Evolutionary conservation across 2,888 invertebrate genomes (phyloP).

Genomic region (Fragum whitleyi): DNA sequence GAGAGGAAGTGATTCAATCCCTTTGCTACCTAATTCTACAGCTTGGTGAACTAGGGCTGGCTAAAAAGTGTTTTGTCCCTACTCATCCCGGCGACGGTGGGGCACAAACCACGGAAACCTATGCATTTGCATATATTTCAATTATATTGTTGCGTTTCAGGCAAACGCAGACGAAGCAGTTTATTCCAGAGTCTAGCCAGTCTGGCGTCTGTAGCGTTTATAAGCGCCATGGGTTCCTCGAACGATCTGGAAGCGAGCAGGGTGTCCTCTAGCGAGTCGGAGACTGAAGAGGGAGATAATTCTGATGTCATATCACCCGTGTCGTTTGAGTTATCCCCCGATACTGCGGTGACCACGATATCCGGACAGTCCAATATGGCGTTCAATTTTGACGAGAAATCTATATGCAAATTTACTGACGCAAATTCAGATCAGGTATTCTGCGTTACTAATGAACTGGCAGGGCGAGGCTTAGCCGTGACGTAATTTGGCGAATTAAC

Average conservation of each 20-base stretch:
- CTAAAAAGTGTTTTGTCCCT: no score
- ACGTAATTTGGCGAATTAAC: no score
- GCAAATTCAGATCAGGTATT: not conserved
- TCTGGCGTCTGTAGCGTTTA: constrained; percentile 75
- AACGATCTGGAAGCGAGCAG: constrained; percentile 64
- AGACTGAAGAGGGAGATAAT: constrained; percentile 41
- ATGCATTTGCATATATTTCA: no score
- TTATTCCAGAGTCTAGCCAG: constrained; percentile 75
- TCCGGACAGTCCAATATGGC: constrained; percentile 22
- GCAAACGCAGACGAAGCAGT: constrained; percentile 73
- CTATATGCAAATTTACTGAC: not conserved
- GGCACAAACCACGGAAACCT: no score
- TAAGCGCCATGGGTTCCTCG: constrained; percentile 73
- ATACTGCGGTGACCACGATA: not conserved
- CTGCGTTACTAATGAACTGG: no score
- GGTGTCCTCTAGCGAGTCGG: constrained; percentile 62
- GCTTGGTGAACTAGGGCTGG: no score
- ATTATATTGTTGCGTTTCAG: no score
- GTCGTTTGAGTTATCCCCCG: not conserved
- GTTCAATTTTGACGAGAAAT: constrained; percentile 28
- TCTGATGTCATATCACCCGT: not conserved
- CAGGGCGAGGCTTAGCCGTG: no score
- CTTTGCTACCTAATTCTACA: no score
- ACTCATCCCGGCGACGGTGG: no score
- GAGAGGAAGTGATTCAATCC: no score